phyloP scores from a whole-genome alignment of 2,888 invertebrate genomes.

The Epistrophe eligans region DNA sequence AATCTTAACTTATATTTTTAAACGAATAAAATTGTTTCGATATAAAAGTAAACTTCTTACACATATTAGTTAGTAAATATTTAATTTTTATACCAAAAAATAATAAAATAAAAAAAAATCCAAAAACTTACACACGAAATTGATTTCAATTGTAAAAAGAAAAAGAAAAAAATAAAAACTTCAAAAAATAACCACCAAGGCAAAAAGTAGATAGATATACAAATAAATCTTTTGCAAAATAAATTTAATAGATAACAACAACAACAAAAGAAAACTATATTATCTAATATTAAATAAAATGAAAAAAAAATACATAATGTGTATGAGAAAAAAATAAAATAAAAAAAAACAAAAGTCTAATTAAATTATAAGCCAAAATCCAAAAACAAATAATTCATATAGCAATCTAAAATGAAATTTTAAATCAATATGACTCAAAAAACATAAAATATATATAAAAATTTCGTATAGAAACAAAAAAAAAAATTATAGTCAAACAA shows the following conservation, averaged over 20 bases:
- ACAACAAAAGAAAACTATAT: conserved; percentile 30
- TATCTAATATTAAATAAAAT: conserved; percentile 45
- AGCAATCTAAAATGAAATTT: conserved; percentile 66
- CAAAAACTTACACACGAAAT: conserved; percentile 35
- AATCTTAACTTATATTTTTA: neutral
- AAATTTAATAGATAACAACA: conserved; percentile 21
- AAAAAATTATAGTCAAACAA: conserved; percentile 48
- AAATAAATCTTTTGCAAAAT: conserved; percentile 41
- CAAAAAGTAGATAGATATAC: conserved; percentile 67
- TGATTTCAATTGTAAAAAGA: conserved; percentile 26
- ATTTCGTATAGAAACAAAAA: conserved; percentile 34
- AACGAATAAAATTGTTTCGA: conserved; percentile 26
- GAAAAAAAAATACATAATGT: too few relatives aligned
- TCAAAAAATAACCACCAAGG: conserved; percentile 66
- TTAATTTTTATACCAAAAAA: conserved; percentile 64
- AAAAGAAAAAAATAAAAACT: conserved; percentile 4
- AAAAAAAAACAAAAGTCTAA: conserved; percentile 35
- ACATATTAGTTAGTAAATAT: conserved; percentile 68
- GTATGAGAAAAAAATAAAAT: neutral
- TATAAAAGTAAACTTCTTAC: conserved; percentile 7
- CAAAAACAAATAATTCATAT: conserved; percentile 53
- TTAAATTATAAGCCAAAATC: conserved; percentile 47
- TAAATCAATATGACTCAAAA: conserved; percentile 36
- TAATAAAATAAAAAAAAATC: conserved; percentile 29
- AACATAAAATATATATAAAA: conserved; percentile 2